Base-by-base conservation (phyloP, 2,888 invertebrate species). In the Machimus atricapillus region DNA sequence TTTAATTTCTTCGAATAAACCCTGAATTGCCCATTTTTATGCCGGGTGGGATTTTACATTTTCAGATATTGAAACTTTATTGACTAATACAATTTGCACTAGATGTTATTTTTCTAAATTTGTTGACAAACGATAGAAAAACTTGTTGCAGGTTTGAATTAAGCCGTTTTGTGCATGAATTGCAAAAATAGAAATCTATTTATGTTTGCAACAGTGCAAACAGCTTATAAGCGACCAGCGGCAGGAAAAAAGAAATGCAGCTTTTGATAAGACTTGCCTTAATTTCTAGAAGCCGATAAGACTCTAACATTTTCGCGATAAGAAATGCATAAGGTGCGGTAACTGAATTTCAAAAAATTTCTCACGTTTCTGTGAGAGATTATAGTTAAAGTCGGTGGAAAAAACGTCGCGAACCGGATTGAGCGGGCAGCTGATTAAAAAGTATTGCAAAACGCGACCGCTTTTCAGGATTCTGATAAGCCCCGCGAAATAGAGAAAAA, bases 401-500 rank as follows among this genome's bases (percentile, higher is more conserved):
- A 66, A 66, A 66, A 66, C 27, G 66, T 66, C 27, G 66, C 66
- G 27, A 66, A 66, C 66, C 66, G 66, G 66, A 66, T 66, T 66
- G 27, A 66, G 52, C n/a, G 46, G 78, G 23, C 52, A 79, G 79
- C 81, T 81, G 81, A 81, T 81, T 52, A 81, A 81, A 34, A 56
- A 52, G 56, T n/a, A 31, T 56, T 56, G 56, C 66, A 81, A 40
- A 81, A 52, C 52, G 31, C 34, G 56, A 52, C 31, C 40, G 56
- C 46, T 16, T 56, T 31, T 40, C 23, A 9, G 40, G 40, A 43
- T 78, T 78, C 19, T 37, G 78, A 40, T 34, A 78, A 78, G 43
- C 23, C 2, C 9, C 31, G 34, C 1, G 1, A 78, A 78, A 19
- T 78, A 12, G 37, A 78, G 23, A 43, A 78, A 78, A 78, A 78